Base-by-base conservation (phyloP, 1,140 invertebrate genomes). In the Parasteatoda tepidariorum region DNA sequence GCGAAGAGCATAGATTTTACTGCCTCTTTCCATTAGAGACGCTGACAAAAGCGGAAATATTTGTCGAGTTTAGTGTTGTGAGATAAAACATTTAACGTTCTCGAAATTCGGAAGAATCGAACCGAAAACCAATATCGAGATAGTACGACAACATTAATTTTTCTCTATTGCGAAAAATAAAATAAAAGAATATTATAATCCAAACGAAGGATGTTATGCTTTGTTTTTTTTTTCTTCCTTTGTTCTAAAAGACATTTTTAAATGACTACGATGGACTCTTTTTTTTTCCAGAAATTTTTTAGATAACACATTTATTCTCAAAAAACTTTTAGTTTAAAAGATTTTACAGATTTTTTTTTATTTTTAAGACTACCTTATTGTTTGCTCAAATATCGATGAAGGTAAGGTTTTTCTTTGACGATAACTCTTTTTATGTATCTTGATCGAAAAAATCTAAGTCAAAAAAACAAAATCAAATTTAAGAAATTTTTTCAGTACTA, bases 81-180 rank as follows among this genome's bases (percentile, higher is more conserved):
- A 66, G 74, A 78, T 78, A 78, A 78, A 66, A 74, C 71, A 78
- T 54, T 75, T 75, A 75, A 75, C 61, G 70, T 15, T 62, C 59
- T 33, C n/a, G 41, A 64, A 78, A 26, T 64, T 11, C 61, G 48
- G 31, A 34, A 78, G 66, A 64, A 78, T 78, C 74, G 74, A 78
- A 78, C 74, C 74, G 54, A 78, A 78, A 78, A 78, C 74, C 74
- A 66, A 78, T 78, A 78, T 55, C 73, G 24, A 70, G 30, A 59
- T 59, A 59, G 24, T n/a, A 7, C 57, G 24, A 59, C 57, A 59
- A 59, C 57, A 59, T n/a, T 59, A 1, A 24, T 22, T 22, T 59
- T 26, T 9, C 57, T 59, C 13, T 7, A n/a, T n/a, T n/a, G 9
- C 24, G 9, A 59, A 48, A 48, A 48, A 48, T 48, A 48, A 13